Base-by-base conservation (phyloP, 2,113 vertebrate species). In the Aldabrachelys gigantea region DNA sequence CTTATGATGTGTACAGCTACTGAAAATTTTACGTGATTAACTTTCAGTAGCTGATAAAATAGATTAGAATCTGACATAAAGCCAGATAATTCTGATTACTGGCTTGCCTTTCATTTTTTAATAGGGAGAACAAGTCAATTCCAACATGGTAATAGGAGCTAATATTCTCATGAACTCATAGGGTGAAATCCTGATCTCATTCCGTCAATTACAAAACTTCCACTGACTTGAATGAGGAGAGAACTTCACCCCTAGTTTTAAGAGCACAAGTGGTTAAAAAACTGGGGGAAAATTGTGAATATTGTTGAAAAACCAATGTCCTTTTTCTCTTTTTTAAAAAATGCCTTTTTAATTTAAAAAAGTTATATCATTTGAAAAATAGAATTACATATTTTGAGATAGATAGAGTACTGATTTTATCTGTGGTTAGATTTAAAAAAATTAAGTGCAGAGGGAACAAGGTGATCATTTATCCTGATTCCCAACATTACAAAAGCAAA, bases 101-200 rank as follows among this genome's bases (percentile, higher is more conserved):
- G 14, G n/a, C 57, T 57, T 88, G 1, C 12, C 49, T 24, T 24
- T 35, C 4, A 7, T 3, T 54, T 49, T 5, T 53, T 82, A 31
- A 35, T 19, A 83, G 79, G 4, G 53, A 54, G 3, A 41, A 80
- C 44, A 3, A 53, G n/a, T 47, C 29, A 91, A 88, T 75, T 92
- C 88, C 5, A 2, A 0, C 25, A 1, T 44, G 17, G 53, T 54
- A 54, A 89, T 78, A 83, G 1, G 7, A 85, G 7, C 0, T 8
- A 19, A 3, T 52, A 2, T 82, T 50, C 3, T 69, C 59, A 62
- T 31, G 59, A 62, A 62, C 14, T 31, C 79, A 86, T 5, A 76
- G 85, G 16, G 82, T 17, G 76, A 85, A 87, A 89, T 22, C 3
- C 6, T 54, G 22, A 54, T 88, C 7, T 50, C 13, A 57, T 89